A percentile compares a stretch with the other conserved stretches of the same genome.
These are phyloP conservation scores for Phrynocephalus forsythii DNA, from an alignment of 2,797 vertebrate species.

Conservation along the genomic window DNA sequence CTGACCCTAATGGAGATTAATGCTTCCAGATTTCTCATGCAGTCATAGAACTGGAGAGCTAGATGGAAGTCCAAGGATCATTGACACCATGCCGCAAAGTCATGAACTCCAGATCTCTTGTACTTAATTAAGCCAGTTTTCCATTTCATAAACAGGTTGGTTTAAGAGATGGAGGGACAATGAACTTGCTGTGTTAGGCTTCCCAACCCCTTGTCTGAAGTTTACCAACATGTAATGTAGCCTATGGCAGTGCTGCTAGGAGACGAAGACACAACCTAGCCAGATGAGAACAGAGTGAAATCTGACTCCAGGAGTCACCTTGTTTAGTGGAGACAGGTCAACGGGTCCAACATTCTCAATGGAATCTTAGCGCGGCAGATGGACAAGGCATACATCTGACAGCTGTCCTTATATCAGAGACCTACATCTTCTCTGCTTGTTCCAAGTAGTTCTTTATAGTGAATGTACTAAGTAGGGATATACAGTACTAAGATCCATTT, in stretches of 20 bases:
- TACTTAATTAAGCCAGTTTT: background rate
- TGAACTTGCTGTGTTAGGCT: background rate
- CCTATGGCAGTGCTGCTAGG: background rate
- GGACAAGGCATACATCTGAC: slow-evolving; percentile 1
- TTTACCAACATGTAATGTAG: slow-evolving; percentile 23
- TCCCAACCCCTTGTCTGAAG: background rate
- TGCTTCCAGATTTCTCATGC: background rate
- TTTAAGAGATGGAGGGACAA: background rate
- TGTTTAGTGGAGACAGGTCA: slow-evolving; percentile 26
- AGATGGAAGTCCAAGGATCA: too few species aligned
- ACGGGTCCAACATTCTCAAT: slow-evolving; percentile 23
- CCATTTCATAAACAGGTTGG: background rate
- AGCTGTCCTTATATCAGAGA: background rate
- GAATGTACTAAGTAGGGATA: fast-evolving
- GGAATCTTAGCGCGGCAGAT: slow-evolving; percentile 13
- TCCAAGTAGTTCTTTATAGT: background rate
- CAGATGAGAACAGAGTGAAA: slow-evolving; percentile 32
- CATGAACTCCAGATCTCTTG: background rate
- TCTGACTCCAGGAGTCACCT: slow-evolving; percentile 43
- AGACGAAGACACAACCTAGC: background rate
- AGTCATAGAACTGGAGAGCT: too few species aligned
- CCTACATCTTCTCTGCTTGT: background rate
- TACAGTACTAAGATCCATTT: background rate
- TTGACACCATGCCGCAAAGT: too few species aligned
- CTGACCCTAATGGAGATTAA: background rate